Conservation (phyloP, 2,113 vertebrate species). For the Gambusia holbrooki region DNA sequence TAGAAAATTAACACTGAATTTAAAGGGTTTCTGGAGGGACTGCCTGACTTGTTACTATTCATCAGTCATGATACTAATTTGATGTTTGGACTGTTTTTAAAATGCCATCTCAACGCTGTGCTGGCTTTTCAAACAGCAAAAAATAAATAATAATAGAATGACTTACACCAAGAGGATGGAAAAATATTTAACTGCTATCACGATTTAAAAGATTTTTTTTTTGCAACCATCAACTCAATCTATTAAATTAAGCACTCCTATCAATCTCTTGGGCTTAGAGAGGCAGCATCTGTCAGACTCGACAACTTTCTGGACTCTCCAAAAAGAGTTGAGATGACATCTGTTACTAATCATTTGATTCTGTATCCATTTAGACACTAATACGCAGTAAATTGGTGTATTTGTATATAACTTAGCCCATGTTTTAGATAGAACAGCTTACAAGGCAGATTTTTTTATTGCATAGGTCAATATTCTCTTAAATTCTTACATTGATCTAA, state of each 20-base stretch:
- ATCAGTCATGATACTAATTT: conserved; percentile 54
- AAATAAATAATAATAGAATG: conserved; percentile 65
- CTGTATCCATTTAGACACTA: conserved; percentile 32
- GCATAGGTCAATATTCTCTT: neutral
- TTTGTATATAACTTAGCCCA: conserved; percentile 23
- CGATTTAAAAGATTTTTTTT: conserved; percentile 58
- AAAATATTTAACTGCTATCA: conserved; percentile 64
- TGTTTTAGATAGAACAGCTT: conserved; percentile 8
- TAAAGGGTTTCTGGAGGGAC: conserved; percentile 56
- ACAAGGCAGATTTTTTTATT: conserved; percentile 6
- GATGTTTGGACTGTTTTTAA: conserved; percentile 68
- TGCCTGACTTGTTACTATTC: conserved; percentile 42
- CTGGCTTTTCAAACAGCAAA: conserved; percentile 37
- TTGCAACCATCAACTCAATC: conserved; percentile 60
- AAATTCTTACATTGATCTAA: neutral
- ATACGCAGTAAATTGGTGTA: conserved; percentile 10
- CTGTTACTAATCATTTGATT: conserved; percentile 65
- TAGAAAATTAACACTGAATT: conserved; percentile 51
- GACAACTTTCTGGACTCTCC: conserved; percentile 54
- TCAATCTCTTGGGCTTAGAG: conserved; percentile 57
- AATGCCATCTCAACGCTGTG: conserved; percentile 44
- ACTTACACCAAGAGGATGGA: conserved; percentile 63
- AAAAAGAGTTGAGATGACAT: conserved; percentile 71
- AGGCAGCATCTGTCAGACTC: conserved; percentile 62
- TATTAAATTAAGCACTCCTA: conserved; percentile 66